A percentile compares a stretch with the other conserved stretches of the same genome.
Evolutionary conservation across 2,797 vertebrate genomes (phyloP).

Genomic region (Leptatherina wallacei): DNA sequence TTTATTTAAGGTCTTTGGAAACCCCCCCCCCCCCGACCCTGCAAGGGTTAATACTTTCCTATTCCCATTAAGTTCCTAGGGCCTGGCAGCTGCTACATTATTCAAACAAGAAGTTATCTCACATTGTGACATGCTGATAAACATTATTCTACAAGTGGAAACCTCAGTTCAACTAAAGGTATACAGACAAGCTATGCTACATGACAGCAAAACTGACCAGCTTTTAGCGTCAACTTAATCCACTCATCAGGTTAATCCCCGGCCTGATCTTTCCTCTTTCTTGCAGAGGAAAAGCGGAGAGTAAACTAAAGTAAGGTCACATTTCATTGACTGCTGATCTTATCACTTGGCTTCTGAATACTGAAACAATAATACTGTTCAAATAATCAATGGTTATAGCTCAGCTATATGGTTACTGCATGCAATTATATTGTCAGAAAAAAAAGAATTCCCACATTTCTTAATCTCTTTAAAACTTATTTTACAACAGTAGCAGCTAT

Average conservation of each 20-base stretch:
- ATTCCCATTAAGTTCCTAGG: constrained; percentile 12
- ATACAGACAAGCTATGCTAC: neutral
- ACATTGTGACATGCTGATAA: neutral
- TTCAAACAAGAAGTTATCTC: constrained; percentile 19
- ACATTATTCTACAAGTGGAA: neutral
- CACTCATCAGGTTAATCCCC: constrained; percentile 18
- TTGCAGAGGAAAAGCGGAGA: constrained; percentile 3
- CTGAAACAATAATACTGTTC: neutral
- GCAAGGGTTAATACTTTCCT: constrained; percentile 12
- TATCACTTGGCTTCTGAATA: neutral
- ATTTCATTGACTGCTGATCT: constrained; percentile 8
- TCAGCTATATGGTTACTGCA: neutral
- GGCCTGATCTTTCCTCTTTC: constrained; percentile 10
- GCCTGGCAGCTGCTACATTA: neutral
- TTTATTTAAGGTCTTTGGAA: constrained; percentile 34
- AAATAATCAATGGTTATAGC: neutral
- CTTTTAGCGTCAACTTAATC: constrained; percentile 28
- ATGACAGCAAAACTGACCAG: constrained; percentile 8
- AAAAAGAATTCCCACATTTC: neutral
- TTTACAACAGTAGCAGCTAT: neutral
- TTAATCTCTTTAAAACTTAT: neutral
- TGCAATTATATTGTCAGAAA: neutral
- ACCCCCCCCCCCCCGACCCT: constrained; percentile 24
- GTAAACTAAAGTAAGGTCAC: constrained; percentile 12
- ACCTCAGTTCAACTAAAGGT: neutral